Evolutionary conservation across 2,797 vertebrate genomes (phyloP).

Genomic region (Mastacembelus armatus): DNA sequence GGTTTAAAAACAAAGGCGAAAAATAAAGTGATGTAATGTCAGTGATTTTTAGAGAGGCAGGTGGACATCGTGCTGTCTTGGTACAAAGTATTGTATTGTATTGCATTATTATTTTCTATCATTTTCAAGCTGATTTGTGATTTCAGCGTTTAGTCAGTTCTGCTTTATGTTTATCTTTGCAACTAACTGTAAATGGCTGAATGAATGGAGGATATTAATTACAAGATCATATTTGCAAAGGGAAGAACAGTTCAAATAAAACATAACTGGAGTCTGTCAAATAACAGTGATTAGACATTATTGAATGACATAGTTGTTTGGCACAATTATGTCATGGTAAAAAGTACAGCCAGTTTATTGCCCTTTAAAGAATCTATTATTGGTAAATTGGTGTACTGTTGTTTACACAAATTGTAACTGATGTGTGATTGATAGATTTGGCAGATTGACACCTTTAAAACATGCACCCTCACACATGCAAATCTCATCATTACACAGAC

Average conservation of each 20-base stretch:
- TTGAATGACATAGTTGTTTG: slow-evolving; percentile 31
- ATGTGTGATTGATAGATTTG: slow-evolving; percentile 40
- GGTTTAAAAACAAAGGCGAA: slow-evolving; percentile 31
- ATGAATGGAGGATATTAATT: slow-evolving; percentile 43
- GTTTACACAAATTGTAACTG: slow-evolving; percentile 37
- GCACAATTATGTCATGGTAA: slow-evolving; percentile 24
- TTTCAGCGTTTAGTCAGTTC: slow-evolving; percentile 19
- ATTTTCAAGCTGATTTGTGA: too few relatives aligned
- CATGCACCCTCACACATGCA: slow-evolving; percentile 15
- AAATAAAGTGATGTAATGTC: slow-evolving; percentile 44
- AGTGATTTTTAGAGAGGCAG: slow-evolving; percentile 23
- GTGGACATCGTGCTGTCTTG: slow-evolving; percentile 17
- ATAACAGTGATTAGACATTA: slow-evolving; percentile 23
- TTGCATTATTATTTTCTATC: too few relatives aligned
- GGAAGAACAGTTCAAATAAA: slow-evolving; percentile 36
- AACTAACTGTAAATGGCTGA: slow-evolving; percentile 63
- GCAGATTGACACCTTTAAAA: slow-evolving; percentile 40
- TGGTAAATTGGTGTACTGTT: slow-evolving; percentile 16
- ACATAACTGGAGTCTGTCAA: slow-evolving; percentile 33
- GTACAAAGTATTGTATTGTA: too few relatives aligned
- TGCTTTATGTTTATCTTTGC: slow-evolving; percentile 47
- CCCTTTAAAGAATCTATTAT: not conserved
- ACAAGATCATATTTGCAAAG: slow-evolving; percentile 51
- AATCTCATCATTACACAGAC: slow-evolving; percentile 8
- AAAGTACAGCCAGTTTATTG: slow-evolving; percentile 1